Conservation (phyloP, 2,113 vertebrate species). For the Vulpes vulpes region DNA sequence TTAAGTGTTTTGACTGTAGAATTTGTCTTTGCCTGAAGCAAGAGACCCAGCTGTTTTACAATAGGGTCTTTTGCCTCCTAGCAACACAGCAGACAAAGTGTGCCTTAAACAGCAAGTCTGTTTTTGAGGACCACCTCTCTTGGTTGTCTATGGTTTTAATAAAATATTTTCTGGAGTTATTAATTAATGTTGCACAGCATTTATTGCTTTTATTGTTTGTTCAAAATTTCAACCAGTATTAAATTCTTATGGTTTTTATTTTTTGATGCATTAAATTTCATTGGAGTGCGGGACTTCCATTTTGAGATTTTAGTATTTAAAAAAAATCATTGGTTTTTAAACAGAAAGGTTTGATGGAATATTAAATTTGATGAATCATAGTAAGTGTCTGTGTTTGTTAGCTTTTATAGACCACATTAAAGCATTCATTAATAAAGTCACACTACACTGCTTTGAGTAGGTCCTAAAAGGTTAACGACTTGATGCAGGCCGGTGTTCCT, state of each 20-base stretch:
- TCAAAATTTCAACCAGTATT: constrained; percentile 71
- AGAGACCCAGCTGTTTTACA: constrained; percentile 85
- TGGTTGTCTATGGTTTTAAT: constrained; percentile 76
- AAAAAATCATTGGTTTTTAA: constrained; percentile 84
- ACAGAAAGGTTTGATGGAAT: constrained; percentile 86
- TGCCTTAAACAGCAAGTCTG: constrained; percentile 82
- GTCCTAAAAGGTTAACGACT: constrained; percentile 89
- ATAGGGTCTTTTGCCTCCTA: constrained; percentile 81
- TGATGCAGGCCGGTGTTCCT: constrained; percentile 82
- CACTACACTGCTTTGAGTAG: constrained; percentile 87
- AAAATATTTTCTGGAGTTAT: constrained; percentile 76
- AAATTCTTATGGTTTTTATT: constrained; percentile 58
- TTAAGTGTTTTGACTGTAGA: constrained; percentile 84
- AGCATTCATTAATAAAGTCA: constrained; percentile 89
- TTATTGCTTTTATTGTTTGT: constrained; percentile 74
- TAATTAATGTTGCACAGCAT: constrained; percentile 67
- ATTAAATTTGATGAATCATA: constrained; percentile 90
- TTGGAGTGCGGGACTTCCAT: constrained; percentile 70
- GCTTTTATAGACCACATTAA: constrained; percentile 89
- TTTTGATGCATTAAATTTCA: constrained; percentile 66
- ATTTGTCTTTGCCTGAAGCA: constrained; percentile 85
- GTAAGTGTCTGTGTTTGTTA: constrained; percentile 82
- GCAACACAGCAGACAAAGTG: constrained; percentile 82
- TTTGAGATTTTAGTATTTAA: constrained; percentile 70
- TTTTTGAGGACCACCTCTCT: constrained; percentile 80